Base-by-base conservation (phyloP, 2,797 vertebrate species). In the Scyliorhinus canicula region DNA sequence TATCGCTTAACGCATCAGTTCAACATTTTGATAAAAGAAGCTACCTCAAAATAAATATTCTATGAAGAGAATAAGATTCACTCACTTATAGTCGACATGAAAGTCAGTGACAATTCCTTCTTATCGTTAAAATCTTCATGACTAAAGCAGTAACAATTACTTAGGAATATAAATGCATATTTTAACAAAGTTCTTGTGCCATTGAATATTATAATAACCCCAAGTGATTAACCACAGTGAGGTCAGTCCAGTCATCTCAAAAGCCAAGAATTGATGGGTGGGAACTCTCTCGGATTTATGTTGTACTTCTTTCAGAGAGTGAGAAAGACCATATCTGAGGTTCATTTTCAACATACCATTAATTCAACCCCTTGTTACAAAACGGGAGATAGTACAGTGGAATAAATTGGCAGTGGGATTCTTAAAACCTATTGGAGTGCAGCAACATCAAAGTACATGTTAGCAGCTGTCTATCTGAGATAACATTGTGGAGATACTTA, bases 401-500 rank as follows among this genome's bases (percentile, higher is more conserved):
- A 63, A 63, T 65, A 91, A 91, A 82, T 82, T 44, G 60, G 60
- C 88, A 91, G 3, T 63, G 60, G 40, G 88, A 44, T 91, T 91
- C 88, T 65, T 60, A 91, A 91, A 91, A 9, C 44, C 21, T 91
- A 65, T 16, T 65, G 1, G 40, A 65, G 19, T 2, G 1, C 4
- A 65, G 88, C 88, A 65, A 60, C 60, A 65, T 21, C 57, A 91
- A 65, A 40, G 8, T 24, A 44, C 60, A 65, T 44, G n/a, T 24
- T 63, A 26, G 40, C 60, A 91, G 60, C 88, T 91, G 60, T 44
- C 88, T 44, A 65, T 65, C n/a, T 65, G n/a, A 65, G 57, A 91
- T 91, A 65, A 65, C 88, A 91, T 91, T 91, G 60, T 91, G 88
- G 44, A 9, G 9, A 65, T 44, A n/a, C 65, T 91, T 65, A 65